These are phyloP conservation scores for Stenotaenia linearis DNA, from an alignment of 2,888 invertebrate genomes.

Conservation along the genomic window DNA sequence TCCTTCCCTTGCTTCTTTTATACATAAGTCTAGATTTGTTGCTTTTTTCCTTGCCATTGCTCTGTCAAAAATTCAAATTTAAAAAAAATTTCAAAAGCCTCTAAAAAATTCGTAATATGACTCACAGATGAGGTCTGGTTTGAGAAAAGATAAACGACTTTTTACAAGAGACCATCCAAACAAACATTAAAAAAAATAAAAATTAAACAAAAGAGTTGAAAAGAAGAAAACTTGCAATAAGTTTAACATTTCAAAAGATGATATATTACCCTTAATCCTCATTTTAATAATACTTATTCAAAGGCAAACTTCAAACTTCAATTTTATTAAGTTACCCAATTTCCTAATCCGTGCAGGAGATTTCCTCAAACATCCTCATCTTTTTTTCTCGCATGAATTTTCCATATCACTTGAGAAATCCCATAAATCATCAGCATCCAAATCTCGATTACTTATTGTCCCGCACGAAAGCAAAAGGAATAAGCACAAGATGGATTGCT, in stretches of 20 bases:
- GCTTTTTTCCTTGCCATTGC: neutral
- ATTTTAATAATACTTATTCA: neutral
- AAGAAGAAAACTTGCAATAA: neutral
- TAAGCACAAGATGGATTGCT: neutral
- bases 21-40: neutral
- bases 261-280: neutral
- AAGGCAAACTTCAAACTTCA: neutral
- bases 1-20: neutral
- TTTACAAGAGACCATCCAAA: neutral
- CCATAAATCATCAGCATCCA: neutral
- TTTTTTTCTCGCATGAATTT: neutral
- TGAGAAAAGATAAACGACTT: neutral
- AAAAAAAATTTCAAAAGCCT: neutral
- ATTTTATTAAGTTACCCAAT: neutral
- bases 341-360: neutral
- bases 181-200: neutral
- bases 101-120: neutral
- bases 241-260: neutral
- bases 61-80: neutral
- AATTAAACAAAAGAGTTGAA: neutral
- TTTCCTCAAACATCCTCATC: neutral
- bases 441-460: neutral
- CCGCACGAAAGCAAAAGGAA: neutral
- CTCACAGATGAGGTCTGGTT: neutral
- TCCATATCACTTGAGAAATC: neutral